Conservation (phyloP, 2,888 invertebrate genomes). For the Chymomyza amoena region DNA sequence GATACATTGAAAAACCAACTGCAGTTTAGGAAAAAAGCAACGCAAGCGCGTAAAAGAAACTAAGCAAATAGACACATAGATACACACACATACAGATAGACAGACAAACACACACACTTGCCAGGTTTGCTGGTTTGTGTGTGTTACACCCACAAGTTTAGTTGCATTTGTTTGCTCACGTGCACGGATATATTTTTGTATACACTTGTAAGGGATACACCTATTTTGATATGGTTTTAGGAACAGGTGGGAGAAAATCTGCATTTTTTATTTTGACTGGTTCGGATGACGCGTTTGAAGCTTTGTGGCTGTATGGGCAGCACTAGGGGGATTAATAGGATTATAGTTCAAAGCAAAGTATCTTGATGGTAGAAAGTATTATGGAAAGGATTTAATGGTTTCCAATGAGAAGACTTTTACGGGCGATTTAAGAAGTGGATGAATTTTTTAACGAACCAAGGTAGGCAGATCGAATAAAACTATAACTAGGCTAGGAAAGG, state of each 20-base stretch:
- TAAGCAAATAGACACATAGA: slow-evolving; percentile 32
- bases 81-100: slow-evolving; percentile 10
- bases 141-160: slow-evolving; percentile 13
- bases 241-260: neutral
- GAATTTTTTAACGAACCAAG: too few species aligned
- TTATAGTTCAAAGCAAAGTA: too few species aligned
- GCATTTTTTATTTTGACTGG: neutral
- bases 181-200: slow-evolving; percentile 2
- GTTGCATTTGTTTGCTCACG: slow-evolving; percentile 35
- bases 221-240: neutral
- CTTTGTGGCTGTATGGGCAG: too few species aligned
- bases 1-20: neutral
- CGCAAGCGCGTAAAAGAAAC: slow-evolving; percentile 53
- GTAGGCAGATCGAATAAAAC: too few species aligned
- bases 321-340: too few species aligned
- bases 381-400: too few species aligned
- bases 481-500: too few species aligned
- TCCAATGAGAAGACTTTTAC: too few species aligned
- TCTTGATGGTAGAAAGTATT: too few species aligned
- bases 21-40: slow-evolving; percentile 25
- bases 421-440: too few species aligned
- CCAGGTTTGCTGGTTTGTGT: neutral
- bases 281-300: neutral
- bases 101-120: neutral
- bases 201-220: neutral